Evolutionary conservation across 2,113 vertebrate species (phyloP), one percentile per base, ranked within the genome.

Genomic region (Telmatochromis sp.): DNA sequence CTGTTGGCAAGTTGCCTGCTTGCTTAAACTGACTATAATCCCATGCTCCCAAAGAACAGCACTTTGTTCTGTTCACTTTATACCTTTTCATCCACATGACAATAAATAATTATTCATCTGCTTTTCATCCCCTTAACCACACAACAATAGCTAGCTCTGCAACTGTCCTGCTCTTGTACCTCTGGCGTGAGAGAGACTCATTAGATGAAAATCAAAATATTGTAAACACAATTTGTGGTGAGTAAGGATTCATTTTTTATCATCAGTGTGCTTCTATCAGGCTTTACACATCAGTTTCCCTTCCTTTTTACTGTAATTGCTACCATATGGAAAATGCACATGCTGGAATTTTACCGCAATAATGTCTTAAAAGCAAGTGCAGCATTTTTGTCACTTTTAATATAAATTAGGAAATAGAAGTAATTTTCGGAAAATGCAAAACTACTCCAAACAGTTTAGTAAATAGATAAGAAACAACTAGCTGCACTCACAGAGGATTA

Each of bases 191-290:
- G 73, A 87, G 75, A 54, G 23, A 31, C 70, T 88, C 90, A 85
- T 91, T 87, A 86, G 81, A 83, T 75, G 58, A 82, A 55, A 53
- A 88, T 90, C 83, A 73, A 40, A 89, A 84, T 87, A 73, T 85
- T 86, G 35, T 87, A 89, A 91, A 91, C 83, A 83, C 58, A 85
- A 81, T 86, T 83, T 84, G 80, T 42, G 92, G 80, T 28, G 6
- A 82, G 42, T 37, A 49, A 23, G 45, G 80, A 86, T 82, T 80
- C 81, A 21, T 92, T 91, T 83, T 88, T 83, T 47, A 86, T 80
- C 58, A 63, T 93, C 57, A 86, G 13, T 80, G 37, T 57, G 81
- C 49, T 31, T 70, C 21, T 21, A 85, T 90, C 75, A 81, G 86
- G 85, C 53, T 51, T 55, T 82, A n/a, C 53, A 55, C 70, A 86